These are phyloP conservation scores for Metacarcinus magister DNA, from an alignment of 2,888 invertebrate species.

Conservation along the genomic window DNA sequence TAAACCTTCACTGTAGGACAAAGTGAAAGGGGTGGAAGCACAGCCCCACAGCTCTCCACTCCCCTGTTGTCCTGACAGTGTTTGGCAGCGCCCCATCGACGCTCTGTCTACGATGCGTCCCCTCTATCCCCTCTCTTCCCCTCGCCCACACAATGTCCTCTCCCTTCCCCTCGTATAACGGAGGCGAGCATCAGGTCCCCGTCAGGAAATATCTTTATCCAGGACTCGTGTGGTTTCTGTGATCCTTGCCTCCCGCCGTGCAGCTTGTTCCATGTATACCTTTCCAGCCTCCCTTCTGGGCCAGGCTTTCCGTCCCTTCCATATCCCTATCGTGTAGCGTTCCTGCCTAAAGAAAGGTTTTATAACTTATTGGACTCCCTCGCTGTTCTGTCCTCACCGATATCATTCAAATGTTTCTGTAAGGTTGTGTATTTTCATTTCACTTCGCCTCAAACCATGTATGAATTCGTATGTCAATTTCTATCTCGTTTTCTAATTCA, in stretches of 20 bases:
- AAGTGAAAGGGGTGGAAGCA: background rate
- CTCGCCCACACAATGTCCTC: background rate
- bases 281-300: background rate
- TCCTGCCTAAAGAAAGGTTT: background rate
- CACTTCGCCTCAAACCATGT: too few relatives aligned
- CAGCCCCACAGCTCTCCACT: background rate
- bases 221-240: background rate
- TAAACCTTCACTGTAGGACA: background rate
- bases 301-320: background rate
- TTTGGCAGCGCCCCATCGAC: background rate
- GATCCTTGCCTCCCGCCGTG: constrained; percentile 3
- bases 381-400: too few relatives aligned
- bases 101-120: background rate
- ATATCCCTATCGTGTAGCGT: background rate
- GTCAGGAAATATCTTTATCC: background rate
- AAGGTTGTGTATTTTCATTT: too few relatives aligned
- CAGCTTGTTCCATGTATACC: background rate
- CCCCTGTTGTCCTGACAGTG: background rate
- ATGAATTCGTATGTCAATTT: too few relatives aligned
- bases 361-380: too few relatives aligned
- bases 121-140: background rate
- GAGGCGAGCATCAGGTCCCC: background rate
- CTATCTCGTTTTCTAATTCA: too few relatives aligned
- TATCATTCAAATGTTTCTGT: too few relatives aligned
- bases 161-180: background rate